phyloP scores from a whole-genome alignment of 2,797 vertebrate species.

The Myripristis murdjan region DNA sequence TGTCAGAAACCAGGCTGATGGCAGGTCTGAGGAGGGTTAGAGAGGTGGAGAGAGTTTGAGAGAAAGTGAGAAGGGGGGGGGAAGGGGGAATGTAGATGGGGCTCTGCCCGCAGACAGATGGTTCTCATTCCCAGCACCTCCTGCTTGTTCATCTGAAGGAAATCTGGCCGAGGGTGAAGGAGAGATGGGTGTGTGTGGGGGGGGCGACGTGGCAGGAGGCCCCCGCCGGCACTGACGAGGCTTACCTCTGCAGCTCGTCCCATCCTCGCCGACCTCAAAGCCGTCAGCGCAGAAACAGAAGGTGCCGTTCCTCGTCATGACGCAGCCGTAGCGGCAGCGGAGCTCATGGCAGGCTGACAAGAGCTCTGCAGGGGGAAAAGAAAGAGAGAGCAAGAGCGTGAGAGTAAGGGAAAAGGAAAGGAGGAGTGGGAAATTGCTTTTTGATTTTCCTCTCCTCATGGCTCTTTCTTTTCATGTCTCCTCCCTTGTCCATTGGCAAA shows the following conservation, averaged over 20 bases:
- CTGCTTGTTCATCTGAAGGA: slow-evolving; percentile 66
- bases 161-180: slow-evolving; percentile 56
- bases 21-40: slow-evolving; percentile 24
- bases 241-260: slow-evolving; percentile 94
- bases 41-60: neutral
- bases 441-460: slow-evolving; percentile 50
- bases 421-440: slow-evolving; percentile 64
- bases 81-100: slow-evolving; percentile 1
- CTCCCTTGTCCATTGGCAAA: slow-evolving; percentile 27
- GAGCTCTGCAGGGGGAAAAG: slow-evolving; percentile 85
- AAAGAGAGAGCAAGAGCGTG: slow-evolving; percentile 7
- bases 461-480: slow-evolving; percentile 34
- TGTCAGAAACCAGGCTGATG: slow-evolving; percentile 50
- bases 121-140: slow-evolving; percentile 61
- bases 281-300: slow-evolving; percentile 95
- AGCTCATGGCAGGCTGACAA: slow-evolving; percentile 92
- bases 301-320: slow-evolving; percentile 91
- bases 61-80: neutral
- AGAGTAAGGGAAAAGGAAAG: slow-evolving; percentile 16
- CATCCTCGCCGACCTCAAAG: slow-evolving; percentile 90
- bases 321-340: slow-evolving; percentile 93
- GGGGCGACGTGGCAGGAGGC: slow-evolving; percentile 24
- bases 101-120: slow-evolving; percentile 67
- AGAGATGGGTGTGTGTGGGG: slow-evolving; percentile 31
- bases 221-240: slow-evolving; percentile 27